Base-by-base conservation (phyloP, 2,797 vertebrate species). In the Lithobates pipiens region DNA sequence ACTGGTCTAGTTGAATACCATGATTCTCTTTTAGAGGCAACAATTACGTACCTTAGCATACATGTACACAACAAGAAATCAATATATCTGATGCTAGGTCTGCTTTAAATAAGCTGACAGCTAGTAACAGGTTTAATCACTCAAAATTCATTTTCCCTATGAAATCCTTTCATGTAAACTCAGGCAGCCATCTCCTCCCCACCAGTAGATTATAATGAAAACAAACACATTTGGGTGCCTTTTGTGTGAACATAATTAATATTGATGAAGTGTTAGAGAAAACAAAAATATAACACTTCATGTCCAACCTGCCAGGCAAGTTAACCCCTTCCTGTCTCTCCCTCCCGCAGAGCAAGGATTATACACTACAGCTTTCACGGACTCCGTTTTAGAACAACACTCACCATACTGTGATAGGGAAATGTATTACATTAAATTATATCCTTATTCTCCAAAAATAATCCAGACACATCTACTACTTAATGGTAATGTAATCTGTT, bases 171-270 rank as follows among this genome's bases (percentile, higher is more conserved):
- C 63, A 76, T 75, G 61, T 68, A 76, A 76, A 76, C 16, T 15
- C 42, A 36, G 34, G 5, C 39, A 50, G 74, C 36, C 15, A 25
- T 50, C 76, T 39, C 63, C 39, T 36, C 27, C 68, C 18, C 18
- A 3, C 46, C 75, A 75, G 25, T 27, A 36, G 50, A 73, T 75
- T 67, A 68, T 25, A 76, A 50, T 69, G 16, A 74, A 68, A 67
- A 69, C 71, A 83, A 76, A 68, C 73, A 76, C 25, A 39, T 6
- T 42, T 34, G 54, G 6, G 27, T 50, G 44, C 76, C 81, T 61
- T 34, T 27, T 42, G 81, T 76, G 73, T 34, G 65, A 36, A 68
- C 39, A n/a, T 21, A 34, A 65, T 76, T 76, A 76, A 83, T 76
- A 68, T 50, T 83, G 76, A 83, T 83, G 25, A 83, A 44, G 36